Evolutionary conservation across 2,113 vertebrate genomes (phyloP), one percentile per base, ranked within the genome.

Genomic region (Rhinoderma darwinii): DNA sequence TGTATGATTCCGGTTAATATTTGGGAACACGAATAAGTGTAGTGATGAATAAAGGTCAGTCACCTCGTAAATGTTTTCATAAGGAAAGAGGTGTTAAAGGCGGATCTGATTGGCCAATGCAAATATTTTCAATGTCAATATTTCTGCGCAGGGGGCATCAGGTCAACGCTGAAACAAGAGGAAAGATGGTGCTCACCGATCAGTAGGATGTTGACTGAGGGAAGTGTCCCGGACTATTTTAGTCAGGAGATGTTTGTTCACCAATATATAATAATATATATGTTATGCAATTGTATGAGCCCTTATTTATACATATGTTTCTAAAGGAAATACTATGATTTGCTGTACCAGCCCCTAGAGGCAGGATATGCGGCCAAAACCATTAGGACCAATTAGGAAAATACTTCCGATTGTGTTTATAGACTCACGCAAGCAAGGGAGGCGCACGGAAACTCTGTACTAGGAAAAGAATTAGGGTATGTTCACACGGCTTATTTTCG

Each of bases 41-140:
- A 32, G n/a, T 50, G 20, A 77, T 77, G 44, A 51, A 47, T 30
- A 30, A 32, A 77, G 75, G n/a, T 63, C 56, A 8, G 11, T 11
- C 8, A 20, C 32, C 10, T 30, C 35, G 0, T 14, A 5, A 77
- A 51, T 79, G 77, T 79, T 79, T 79, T 56, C n/a, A 63, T 1
- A 25, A 82, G 79, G 79, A 82, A 82, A 44, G 41, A 82, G 25
- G 56, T 30, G 78, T 63, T 41, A 63, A 43, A 80, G n/a, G 78
- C 47, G 37, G 37, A 82, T 82, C 56, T 66, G 56, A 82, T 82
- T 20, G n/a, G 5, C n/a, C 2, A 11, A 20, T 1, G n/a, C 25
- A 82, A 82, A 82, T 81, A 63, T 82, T 82, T 59, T 44, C 4
- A 15, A 30, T 82, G 79, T 44, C 56, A 66, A 59, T 82, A 82